phyloP scores from a whole-genome alignment of 2,113 vertebrate species.

The Probosciger aterrimus region DNA sequence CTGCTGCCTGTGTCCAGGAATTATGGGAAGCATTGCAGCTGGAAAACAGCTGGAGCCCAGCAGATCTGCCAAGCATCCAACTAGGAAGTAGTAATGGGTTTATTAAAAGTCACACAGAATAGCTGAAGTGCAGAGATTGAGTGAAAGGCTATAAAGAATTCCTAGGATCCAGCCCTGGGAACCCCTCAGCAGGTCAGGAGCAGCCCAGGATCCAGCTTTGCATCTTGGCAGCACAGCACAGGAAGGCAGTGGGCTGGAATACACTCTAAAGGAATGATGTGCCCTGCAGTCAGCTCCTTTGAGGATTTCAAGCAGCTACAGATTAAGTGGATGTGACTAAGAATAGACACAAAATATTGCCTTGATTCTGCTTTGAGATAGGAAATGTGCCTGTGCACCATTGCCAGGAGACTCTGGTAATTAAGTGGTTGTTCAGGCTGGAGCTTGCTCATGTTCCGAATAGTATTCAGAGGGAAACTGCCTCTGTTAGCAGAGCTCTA shows the following conservation, averaged over 20 bases:
- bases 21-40: background rate
- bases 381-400: background rate
- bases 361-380: background rate
- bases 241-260: background rate
- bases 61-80: background rate
- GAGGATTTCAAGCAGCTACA: background rate
- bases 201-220: background rate
- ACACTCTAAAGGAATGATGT: background rate
- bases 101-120: background rate
- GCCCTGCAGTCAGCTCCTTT: background rate
- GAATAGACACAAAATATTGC: background rate
- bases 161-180: rapidly evolving
- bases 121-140: background rate
- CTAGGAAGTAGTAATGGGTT: background rate
- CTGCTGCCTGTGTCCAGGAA: background rate
- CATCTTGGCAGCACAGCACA: rapidly evolving
- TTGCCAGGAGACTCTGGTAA: background rate
- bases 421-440: background rate
- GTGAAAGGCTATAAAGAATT: background rate
- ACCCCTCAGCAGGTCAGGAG: background rate
- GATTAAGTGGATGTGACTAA: background rate
- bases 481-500: background rate
- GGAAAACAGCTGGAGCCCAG: background rate
- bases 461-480: background rate
- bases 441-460: background rate